Evolutionary conservation across 2,113 vertebrate genomes (phyloP).

Genomic region (Percina caprodes): DNA sequence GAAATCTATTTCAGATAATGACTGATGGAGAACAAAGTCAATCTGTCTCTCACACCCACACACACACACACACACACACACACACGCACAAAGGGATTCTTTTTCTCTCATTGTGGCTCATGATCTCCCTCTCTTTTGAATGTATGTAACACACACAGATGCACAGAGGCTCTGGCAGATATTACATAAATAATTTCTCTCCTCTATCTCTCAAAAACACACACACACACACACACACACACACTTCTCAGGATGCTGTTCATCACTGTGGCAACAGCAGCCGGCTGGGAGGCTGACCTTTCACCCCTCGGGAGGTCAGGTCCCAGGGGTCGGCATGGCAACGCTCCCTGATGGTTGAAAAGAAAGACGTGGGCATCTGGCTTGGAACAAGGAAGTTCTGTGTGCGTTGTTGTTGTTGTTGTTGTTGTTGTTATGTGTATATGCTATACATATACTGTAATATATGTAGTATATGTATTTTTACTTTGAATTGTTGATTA

Average conservation of each 20-base stretch:
- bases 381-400: slow-evolving; percentile 64
- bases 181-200: slow-evolving; percentile 27
- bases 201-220: not conserved
- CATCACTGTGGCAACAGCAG: slow-evolving; percentile 76
- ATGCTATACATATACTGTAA: not conserved
- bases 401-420: slow-evolving; percentile 21
- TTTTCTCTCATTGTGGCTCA: slow-evolving; percentile 1
- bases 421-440: not conserved
- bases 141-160: slow-evolving; percentile 41
- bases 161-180: slow-evolving; percentile 11
- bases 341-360: slow-evolving; percentile 77
- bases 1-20: slow-evolving; percentile 45
- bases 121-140: slow-evolving; percentile 36
- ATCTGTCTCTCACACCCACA: slow-evolving; percentile 6
- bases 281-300: slow-evolving; percentile 80
- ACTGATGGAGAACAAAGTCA: slow-evolving; percentile 44
- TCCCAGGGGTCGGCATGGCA: slow-evolving; percentile 64
- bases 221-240: slow-evolving; percentile 38
- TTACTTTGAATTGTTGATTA: not conserved
- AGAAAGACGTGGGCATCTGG: slow-evolving; percentile 77
- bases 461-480: not conserved
- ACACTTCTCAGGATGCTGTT: slow-evolving; percentile 75
- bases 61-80: not conserved
- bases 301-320: slow-evolving; percentile 78
- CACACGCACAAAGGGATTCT: slow-evolving; percentile 10